Percentiles rank a stretch among this genome's conserved stretches.
Evolutionary conservation across 2,113 vertebrate genomes (phyloP).

Genomic region (Copsychus sechellarum): DNA sequence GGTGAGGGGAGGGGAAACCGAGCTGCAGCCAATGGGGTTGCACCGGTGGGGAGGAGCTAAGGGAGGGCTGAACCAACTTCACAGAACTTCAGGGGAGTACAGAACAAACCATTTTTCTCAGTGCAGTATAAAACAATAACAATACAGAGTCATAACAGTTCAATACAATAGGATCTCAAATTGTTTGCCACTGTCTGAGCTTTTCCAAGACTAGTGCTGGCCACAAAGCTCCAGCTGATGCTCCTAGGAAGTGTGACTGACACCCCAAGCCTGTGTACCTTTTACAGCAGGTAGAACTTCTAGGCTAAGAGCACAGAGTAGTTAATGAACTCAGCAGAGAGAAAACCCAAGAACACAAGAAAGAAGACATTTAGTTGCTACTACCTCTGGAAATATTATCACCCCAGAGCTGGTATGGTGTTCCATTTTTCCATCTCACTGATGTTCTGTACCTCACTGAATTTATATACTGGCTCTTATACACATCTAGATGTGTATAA

Average conservation of each 20-base stretch:
- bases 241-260: neutral
- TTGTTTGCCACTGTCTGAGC: neutral
- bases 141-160: no score
- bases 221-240: neutral
- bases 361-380: neutral
- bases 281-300: neutral
- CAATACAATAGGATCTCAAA: no score
- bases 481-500: no score
- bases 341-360: neutral
- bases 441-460: neutral
- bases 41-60: no score
- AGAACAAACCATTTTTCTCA: no score
- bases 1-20: no score
- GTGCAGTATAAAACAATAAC: no score
- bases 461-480: slow-evolving; percentile 43
- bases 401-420: neutral
- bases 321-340: neutral
- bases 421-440: neutral
- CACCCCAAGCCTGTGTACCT: neutral
- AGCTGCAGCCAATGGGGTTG: no score
- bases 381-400: neutral
- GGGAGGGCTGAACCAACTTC: no score
- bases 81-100: no score
- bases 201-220: neutral
- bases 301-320: neutral